Evolutionary conservation across 2,113 vertebrate species (phyloP), one percentile per base, ranked within the genome.

Genomic region (Phainopepla nitens): DNA sequence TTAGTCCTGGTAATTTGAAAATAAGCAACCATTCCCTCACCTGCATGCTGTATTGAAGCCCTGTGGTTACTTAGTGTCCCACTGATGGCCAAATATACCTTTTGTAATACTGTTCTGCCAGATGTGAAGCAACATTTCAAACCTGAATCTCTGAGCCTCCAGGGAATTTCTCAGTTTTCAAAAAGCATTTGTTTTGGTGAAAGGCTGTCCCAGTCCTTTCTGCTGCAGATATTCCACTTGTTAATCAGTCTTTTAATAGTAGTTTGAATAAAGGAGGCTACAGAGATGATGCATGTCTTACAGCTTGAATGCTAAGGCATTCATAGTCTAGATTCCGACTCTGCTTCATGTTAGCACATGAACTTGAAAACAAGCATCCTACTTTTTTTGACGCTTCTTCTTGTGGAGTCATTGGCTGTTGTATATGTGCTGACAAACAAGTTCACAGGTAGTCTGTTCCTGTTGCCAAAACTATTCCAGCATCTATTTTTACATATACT

Each of bases 401-500:
- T 60, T 15, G 18, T 0, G 1, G 39, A 82, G 17, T 44, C 51
- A 21, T 31, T 93, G 58, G 36, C 47, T 91, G 21, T 53, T 66
- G 42, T 71, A 24, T 61, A 45, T 73, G 51, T 89, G 51, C 39
- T 78, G 89, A 89, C 41, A 58, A 82, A 80, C 20, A 83, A 75
- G 64, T 80, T 66, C 51, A 84, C 42, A 84, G 39, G 78, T 75
- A 69, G 27, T 66, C 54, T 77, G 12, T 58, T 94, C 35, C 57
- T 93, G 72, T 56, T 91, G 64, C 50, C 70, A 95, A 84, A 84
- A 27, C 16, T 68, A 27, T 89, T 95, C 21, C 33, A 94, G 35
- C 1, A 3, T 61, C n/a, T 80, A 69, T 53, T 41, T 90, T 89
- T 94, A 41, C 47, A 54, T 78, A 42, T 8, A 22, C 24, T 78